Base-by-base conservation (phyloP, 2,113 vertebrate genomes). In the Hymenochirus boettgeri region DNA sequence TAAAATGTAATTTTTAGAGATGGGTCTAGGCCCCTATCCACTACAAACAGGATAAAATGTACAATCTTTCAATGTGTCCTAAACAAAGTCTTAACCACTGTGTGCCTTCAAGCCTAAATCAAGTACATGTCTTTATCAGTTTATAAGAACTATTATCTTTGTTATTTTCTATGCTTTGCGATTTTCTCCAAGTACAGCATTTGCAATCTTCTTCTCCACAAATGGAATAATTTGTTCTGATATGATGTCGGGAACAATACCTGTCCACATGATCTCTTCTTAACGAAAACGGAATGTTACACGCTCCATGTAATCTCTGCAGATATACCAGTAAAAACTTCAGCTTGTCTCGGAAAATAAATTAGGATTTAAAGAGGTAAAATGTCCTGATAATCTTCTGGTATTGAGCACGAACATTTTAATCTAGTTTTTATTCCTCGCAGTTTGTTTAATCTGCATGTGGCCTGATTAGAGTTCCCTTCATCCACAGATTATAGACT, bases 391-490 rank as follows among this genome's bases (percentile, higher is more conserved):
- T 93, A 91, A 93, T 93, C 90, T 88, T 83, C 73, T 74, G 48
- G 74, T 84, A 85, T 82, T 85, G 83, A 78, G 79, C 82, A 86
- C 72, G 80, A 83, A 85, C 89, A 89, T 87, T 89, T 90, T 91
- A 87, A 88, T 88, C 86, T 83, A 84, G 83, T 87, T 87, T 88
- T 86, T 87, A 86, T 89, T 87, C 86, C 86, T 88, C 85, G 78
- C 87, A 81, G 89, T 88, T 90, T 86, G 84, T 91, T 87, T 95
- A 97, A 97, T 96, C 95, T 95, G 88, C 82, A 78, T 88, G 89
- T 95, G 94, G 88, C 95, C 93, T 94, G 91, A 93, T 95, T 95
- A 89, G 87, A 89, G 82, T 86, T 82, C 77, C 80, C 85, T 86
- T 88, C 85, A 85, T 86, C 87, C 83, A 82, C 87, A 89, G 92